Evolutionary conservation across 2,888 invertebrate species (phyloP).

Genomic region (Drosophila austrosaltans): DNA sequence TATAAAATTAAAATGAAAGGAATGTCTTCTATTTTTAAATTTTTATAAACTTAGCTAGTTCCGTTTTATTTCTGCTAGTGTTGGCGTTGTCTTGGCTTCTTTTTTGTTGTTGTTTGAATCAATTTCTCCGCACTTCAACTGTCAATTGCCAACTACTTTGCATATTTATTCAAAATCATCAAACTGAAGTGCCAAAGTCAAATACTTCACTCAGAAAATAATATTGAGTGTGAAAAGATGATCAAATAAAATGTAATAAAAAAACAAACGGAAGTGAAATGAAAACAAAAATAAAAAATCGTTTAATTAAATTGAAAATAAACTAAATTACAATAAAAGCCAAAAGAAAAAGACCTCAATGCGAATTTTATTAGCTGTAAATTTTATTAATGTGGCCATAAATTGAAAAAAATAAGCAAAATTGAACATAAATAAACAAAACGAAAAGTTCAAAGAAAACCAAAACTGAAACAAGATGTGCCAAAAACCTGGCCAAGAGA

Average conservation of each 20-base stretch:
- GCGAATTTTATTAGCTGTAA: slow-evolving; percentile 80
- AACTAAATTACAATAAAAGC: slow-evolving; percentile 15
- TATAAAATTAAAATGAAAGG: too few relatives aligned
- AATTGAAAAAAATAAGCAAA: slow-evolving; percentile 71
- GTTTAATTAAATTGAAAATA: slow-evolving; percentile 5
- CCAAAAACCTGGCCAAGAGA: slow-evolving; percentile 17
- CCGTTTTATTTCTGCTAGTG: not conserved
- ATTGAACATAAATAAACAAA: slow-evolving; percentile 65
- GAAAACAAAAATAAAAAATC: not conserved
- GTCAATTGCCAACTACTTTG: slow-evolving; percentile 32
- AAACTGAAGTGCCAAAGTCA: slow-evolving; percentile 46
- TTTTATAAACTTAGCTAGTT: not conserved
- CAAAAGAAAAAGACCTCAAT: slow-evolving; percentile 52
- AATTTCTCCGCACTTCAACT: slow-evolving; percentile 17
- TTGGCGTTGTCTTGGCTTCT: not conserved
- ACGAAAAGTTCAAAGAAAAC: not conserved
- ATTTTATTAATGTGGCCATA: slow-evolving; percentile 77
- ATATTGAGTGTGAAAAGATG: slow-evolving; percentile 41
- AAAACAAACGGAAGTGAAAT: slow-evolving; percentile 43
- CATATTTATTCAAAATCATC: slow-evolving; percentile 19
- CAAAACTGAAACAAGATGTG: slow-evolving; percentile 46
- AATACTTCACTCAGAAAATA: slow-evolving; percentile 40
- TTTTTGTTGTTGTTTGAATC: slow-evolving; percentile 1
- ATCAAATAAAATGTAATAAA: slow-evolving; percentile 23
- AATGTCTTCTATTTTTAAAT: not conserved